Evolutionary conservation across 2,113 vertebrate species (phyloP), one percentile per base, ranked within the genome.

Genomic region (Aplodontia rufa): DNA sequence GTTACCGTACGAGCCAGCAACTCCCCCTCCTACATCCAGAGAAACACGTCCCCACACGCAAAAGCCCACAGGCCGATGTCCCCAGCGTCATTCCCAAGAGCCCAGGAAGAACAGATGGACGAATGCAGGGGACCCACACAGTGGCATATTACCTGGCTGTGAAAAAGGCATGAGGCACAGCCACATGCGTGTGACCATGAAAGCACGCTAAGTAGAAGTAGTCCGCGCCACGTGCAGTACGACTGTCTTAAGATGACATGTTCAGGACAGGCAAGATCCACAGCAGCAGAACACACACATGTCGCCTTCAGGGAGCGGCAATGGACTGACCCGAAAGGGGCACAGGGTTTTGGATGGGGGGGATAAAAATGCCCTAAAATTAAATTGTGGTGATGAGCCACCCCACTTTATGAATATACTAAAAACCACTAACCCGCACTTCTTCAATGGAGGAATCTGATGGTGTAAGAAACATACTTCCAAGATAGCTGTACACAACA

Each of bases 281-380:
- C 0, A 35, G 42, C 66, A 37, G 47, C 6, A 84, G 47, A 51
- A 28, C 35, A 22, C 11, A 49, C 16, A 35, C 35, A 3, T 35
- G 58, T 22, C 2, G 32, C 45, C 1, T 37, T 8, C 4, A 74
- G 42, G 42, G 32, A 24, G 37, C 2, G 22, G 19, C 24, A 40
- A n/a, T n/a, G 0, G 8, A 26, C 40, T 37, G 51, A 72, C 0
- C 5, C 4, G 49, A 13, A 49, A 47, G 3, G 32, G n/a, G 42
- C 12, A 11, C 35, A 37, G 24, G 49, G 16, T 30, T 51, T 24
- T 6, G 1, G 12, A 24, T 8, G 24, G 4, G 0, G 5, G 5
- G 8, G 28, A 69, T 16, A 19, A 55, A 53, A 64, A 69, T 22
- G 30, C 37, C 68, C 47, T 55, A 47, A 71, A 58, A 76, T n/a